phyloP scores from a whole-genome alignment of 2,888 invertebrate species.

The Bursaphelenchus okinawaensis region DNA sequence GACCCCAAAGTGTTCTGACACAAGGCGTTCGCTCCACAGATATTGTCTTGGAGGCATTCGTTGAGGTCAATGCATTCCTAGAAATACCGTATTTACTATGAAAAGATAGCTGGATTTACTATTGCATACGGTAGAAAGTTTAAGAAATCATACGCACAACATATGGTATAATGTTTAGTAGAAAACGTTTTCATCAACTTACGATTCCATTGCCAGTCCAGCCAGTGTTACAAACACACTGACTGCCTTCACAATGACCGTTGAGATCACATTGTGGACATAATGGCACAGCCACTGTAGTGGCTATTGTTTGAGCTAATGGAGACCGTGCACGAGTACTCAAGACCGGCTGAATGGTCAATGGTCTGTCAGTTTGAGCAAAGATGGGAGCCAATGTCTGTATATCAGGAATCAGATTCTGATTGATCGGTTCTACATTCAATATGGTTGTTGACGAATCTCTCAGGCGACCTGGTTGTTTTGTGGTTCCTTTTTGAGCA shows the following conservation, averaged over 20 bases:
- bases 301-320: background rate
- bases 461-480: background rate
- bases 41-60: constrained; percentile 56
- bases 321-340: background rate
- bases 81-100: constrained; percentile 6
- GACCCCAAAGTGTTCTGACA: constrained; percentile 78
- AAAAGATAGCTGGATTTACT: background rate
- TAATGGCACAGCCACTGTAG: background rate
- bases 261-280: constrained; percentile 20
- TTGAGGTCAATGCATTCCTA: constrained; percentile 35
- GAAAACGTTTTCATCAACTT: too few relatives aligned
- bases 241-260: constrained; percentile 18
- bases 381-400: constrained; percentile 1
- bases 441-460: constrained; percentile 1
- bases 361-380: constrained; percentile 5
- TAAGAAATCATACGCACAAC: too few relatives aligned
- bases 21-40: constrained; percentile 72
- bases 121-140: background rate
- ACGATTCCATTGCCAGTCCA: constrained; percentile 36
- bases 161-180: too few relatives aligned
- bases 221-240: constrained; percentile 29
- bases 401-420: background rate
- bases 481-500: background rate
- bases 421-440: background rate
- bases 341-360: constrained; percentile 7